Percentiles rank a stretch among this genome's conserved stretches.
Evolutionary conservation across 2,113 vertebrate species (phyloP).

Genomic region (Chaetodon auriga): DNA sequence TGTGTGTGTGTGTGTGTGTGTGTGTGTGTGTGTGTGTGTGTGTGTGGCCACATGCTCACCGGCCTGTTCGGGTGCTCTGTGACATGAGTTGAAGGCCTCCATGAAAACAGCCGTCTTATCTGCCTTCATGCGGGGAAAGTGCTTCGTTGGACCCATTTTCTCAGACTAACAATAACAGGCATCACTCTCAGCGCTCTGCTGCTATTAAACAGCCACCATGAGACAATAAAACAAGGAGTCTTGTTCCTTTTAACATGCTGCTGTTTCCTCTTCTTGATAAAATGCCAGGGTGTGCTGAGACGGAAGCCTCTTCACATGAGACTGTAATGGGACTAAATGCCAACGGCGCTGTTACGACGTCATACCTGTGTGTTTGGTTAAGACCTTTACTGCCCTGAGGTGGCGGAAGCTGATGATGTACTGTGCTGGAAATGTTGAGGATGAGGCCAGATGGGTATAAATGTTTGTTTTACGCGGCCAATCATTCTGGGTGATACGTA

Average conservation of each 20-base stretch:
- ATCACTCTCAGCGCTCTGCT: conserved; percentile 9
- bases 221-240: conserved; percentile 54
- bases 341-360: conserved; percentile 44
- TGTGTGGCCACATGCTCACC: background rate
- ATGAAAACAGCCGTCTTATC: conserved; percentile 51
- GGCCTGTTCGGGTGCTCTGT: background rate
- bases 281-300: background rate
- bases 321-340: conserved; percentile 46
- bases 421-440: conserved; percentile 10
- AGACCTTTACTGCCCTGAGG: conserved; percentile 50
- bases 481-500: too few species aligned
- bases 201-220: conserved; percentile 24
- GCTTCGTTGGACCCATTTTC: conserved; percentile 22
- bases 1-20: background rate
- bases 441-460: background rate
- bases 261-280: conserved; percentile 47
- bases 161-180: conserved; percentile 18
- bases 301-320: conserved; percentile 40
- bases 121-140: conserved; percentile 6
- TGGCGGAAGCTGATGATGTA: conserved; percentile 38
- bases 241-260: conserved; percentile 40
- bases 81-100: background rate
- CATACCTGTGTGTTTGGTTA: conserved; percentile 60
- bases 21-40: background rate
- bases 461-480: conserved; percentile 8